Evolutionary conservation across 2,113 vertebrate genomes (phyloP).

Genomic region (Oreochromis tanganicae): DNA sequence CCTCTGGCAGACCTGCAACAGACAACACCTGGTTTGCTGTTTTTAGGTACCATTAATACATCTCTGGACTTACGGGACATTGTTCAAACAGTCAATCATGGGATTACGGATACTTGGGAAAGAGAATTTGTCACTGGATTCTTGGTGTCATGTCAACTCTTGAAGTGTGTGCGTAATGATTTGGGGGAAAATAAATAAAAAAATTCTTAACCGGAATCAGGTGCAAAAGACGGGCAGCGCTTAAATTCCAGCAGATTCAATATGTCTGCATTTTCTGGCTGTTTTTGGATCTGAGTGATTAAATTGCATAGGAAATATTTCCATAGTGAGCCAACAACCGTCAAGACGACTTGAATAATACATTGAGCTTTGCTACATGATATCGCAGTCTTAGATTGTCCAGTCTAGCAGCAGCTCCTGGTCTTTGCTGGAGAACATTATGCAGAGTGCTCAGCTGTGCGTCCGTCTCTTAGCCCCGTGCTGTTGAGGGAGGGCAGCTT

Average conservation of each 20-base stretch:
- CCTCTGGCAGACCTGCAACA: slow-evolving; percentile 33
- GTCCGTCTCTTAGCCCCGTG: slow-evolving; percentile 22
- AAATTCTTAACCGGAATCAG: slow-evolving; percentile 15
- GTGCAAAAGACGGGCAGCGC: neutral
- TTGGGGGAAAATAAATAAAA: neutral
- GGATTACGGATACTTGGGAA: slow-evolving; percentile 30
- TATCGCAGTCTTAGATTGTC: slow-evolving; percentile 26
- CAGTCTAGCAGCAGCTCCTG: neutral
- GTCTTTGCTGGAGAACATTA: slow-evolving; percentile 37
- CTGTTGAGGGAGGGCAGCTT: slow-evolving; percentile 39
- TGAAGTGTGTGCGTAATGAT: slow-evolving; percentile 21
- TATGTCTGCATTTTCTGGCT: slow-evolving; percentile 43
- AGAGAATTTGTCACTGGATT: slow-evolving; percentile 47
- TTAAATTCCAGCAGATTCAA: slow-evolving; percentile 25
- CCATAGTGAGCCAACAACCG: slow-evolving; percentile 37
- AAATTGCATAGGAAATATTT: slow-evolving; percentile 61
- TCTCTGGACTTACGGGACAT: slow-evolving; percentile 32
- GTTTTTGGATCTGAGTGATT: slow-evolving; percentile 51
- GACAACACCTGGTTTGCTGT: slow-evolving; percentile 61
- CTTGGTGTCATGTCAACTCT: slow-evolving; percentile 30
- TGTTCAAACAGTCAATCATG: slow-evolving; percentile 52
- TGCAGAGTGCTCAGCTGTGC: slow-evolving; percentile 18
- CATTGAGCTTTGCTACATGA: slow-evolving; percentile 50
- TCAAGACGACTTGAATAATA: slow-evolving; percentile 60
- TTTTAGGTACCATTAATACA: slow-evolving; percentile 62